Conservation (phyloP, 2,888 invertebrate genomes). For the Torymus texanus region DNA sequence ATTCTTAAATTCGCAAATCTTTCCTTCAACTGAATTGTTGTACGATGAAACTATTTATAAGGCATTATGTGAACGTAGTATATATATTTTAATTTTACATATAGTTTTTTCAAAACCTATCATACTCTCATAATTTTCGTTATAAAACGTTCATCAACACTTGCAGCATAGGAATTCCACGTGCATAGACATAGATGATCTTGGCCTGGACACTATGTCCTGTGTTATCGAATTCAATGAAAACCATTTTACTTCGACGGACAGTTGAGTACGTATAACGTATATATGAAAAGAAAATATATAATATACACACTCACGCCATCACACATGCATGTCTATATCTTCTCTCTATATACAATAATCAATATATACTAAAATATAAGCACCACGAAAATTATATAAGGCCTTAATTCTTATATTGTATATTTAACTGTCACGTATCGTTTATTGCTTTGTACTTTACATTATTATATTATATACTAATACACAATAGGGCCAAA, state of each 20-base stretch:
- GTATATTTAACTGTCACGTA: background rate
- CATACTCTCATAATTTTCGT: too few species aligned
- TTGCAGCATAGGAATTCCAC: conserved; percentile 49
- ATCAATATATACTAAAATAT: background rate
- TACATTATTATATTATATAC: background rate
- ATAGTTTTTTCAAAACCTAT: too few species aligned
- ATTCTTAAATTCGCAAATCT: too few species aligned
- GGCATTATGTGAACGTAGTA: too few species aligned
- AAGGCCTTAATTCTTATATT: background rate
- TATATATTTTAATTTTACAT: too few species aligned
- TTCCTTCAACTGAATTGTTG: too few species aligned
- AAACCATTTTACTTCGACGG: conserved; percentile 52
- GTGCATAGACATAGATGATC: conserved; percentile 48
- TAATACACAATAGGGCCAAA: conserved; percentile 28
- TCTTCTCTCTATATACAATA: background rate
- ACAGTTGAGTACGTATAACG: conserved; percentile 49
- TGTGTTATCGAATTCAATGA: conserved; percentile 49
- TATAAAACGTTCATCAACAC: conserved; percentile 17
- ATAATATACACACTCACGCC: background rate
- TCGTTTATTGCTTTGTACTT: background rate
- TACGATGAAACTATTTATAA: too few species aligned
- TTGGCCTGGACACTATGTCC: conserved; percentile 48
- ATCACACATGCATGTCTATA: background rate
- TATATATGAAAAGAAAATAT: background rate
- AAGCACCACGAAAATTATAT: too few species aligned